Base-by-base conservation (phyloP, 2,888 invertebrate species). In the Drosophila kanekoi region DNA sequence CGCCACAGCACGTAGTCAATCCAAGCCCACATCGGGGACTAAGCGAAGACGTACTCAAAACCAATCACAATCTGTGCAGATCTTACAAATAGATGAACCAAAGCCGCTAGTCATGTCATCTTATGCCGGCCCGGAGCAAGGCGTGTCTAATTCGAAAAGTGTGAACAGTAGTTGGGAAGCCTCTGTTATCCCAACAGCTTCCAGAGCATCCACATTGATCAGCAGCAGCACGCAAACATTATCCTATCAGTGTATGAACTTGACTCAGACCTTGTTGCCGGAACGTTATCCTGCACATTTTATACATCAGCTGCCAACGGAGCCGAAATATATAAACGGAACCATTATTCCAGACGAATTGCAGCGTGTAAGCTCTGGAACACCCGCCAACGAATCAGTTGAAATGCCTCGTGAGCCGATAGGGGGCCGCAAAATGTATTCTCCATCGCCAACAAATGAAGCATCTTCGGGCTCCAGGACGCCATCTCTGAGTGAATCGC, bases 401-500 rank as follows among this genome's bases (percentile, higher is more conserved):
- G 8, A 49, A 13, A 13, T 59, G 4, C 14, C 40, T 3, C 23
- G 48, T 4, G 58, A 41, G 4, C 53, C 48, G 14, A 23, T 18
- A 14, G 10, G 16, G 10, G 48, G 1, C 0, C 16, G 32, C 0
- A 45, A 49, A 13, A 10, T 14, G n/a, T 37, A 14, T 16, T 37
- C 56, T 5, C 51, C 57, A 13, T 52, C 63, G 8, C 49, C 62
- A 8, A 35, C 59, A 14, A 43, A 18, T 11, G 18, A 33, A 4
- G 49, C 20, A 20, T 56, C 54, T 8, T 32, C 8, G 11, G 38
- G 47, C 0, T 77, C 87, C 16, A 65, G 75, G 2, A 74, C 89
- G 9, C 81, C 85, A 4, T 90, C 91, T 0, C 32, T 91, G 4
- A 82, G 86, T 9, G 91, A 90, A 20, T 91, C 90, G 0, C 69